A percentile compares a stretch with the other conserved stretches of the same genome.
Conservation (phyloP, 2,113 vertebrate species). For the Tragelaphus imberbis region DNA sequence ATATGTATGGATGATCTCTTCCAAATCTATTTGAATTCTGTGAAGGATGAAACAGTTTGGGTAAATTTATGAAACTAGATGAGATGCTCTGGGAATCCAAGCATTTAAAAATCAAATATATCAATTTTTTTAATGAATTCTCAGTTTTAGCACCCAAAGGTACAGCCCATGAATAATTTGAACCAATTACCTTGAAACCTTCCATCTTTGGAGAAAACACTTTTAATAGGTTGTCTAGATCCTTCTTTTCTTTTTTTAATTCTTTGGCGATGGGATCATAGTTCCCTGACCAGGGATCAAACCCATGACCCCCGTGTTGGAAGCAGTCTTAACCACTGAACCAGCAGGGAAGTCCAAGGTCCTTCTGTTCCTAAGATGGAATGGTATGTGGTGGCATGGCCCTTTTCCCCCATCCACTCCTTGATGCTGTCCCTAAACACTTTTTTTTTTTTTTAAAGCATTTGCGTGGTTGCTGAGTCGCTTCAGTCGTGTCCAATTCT, state of each 20-base stretch:
- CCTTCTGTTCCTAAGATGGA: background rate
- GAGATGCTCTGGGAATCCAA: background rate
- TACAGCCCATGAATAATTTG: background rate
- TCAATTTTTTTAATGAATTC: background rate
- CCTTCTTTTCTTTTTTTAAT: background rate
- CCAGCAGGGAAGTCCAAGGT: background rate
- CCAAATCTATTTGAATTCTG: background rate
- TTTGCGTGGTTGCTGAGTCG: background rate
- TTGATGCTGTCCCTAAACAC: background rate
- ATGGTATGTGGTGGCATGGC: background rate
- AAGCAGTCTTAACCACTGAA: background rate
- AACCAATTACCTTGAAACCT: background rate
- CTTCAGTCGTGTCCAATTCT: background rate
- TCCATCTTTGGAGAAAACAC: background rate
- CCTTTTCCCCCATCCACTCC: background rate
- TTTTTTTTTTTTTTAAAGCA: background rate
- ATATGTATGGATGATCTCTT: background rate
- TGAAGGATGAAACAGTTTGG: background rate
- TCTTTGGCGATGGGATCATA: background rate
- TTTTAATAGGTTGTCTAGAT: background rate
- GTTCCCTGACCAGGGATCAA: background rate
- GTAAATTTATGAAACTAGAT: constrained; percentile 12
- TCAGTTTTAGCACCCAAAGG: background rate
- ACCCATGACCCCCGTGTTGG: rapidly evolving
- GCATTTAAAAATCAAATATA: constrained; percentile 12